Conservation (phyloP, 2,113 vertebrate species). For the Ginglymostoma cirratum region DNA sequence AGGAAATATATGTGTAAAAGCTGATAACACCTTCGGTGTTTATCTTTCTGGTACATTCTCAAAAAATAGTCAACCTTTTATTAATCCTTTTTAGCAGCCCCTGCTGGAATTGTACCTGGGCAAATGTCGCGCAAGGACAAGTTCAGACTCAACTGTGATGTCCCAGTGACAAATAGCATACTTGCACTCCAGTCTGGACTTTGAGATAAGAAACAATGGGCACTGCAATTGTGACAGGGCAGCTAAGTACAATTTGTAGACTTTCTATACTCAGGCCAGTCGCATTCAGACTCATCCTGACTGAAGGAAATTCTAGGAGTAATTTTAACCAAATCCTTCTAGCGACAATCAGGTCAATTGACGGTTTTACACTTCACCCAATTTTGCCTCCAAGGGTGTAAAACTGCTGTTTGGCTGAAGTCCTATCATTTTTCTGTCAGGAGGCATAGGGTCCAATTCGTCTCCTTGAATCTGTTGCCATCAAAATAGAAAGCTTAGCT, state of each 20-base stretch:
- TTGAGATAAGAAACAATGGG: background rate
- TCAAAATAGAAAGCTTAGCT: background rate
- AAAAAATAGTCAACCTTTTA: background rate
- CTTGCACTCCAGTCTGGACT: background rate
- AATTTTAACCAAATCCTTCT: background rate
- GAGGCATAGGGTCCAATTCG: background rate
- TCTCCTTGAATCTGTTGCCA: background rate
- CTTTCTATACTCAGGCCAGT: background rate
- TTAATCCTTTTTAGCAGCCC: background rate
- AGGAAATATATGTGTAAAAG: background rate
- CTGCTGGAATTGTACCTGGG: background rate
- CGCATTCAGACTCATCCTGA: background rate
- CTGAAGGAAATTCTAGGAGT: background rate
- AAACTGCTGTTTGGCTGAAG: background rate
- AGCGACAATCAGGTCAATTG: background rate
- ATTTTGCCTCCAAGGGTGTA: background rate
- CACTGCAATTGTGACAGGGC: background rate
- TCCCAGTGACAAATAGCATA: background rate
- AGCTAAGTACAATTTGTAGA: background rate
- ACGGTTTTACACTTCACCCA: background rate
- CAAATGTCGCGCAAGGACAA: background rate
- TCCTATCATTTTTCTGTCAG: background rate
- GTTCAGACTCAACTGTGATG: background rate
- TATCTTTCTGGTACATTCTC: background rate
- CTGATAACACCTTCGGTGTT: background rate